Evolutionary conservation across 2,113 vertebrate species (phyloP), one percentile per base, ranked within the genome.

Genomic region (Alces alces): DNA sequence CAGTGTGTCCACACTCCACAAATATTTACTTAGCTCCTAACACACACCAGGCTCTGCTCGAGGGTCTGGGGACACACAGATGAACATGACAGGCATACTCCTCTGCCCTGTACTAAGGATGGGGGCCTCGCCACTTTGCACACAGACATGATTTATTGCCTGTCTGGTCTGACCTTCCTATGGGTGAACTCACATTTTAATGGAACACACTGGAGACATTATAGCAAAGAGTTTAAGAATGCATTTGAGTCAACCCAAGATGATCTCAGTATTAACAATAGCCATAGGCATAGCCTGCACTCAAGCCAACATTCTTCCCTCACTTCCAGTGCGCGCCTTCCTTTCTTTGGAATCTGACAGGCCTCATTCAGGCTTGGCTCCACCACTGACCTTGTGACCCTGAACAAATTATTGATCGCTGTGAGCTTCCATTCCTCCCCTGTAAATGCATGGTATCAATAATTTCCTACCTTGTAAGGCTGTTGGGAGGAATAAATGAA

Each of bases 141-240:
- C 1, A 6, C 5, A 55, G 61, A 27, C 16, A 25, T 60, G 73
- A 92, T 60, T 60, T 85, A 93, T 47, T 83, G 55, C 43, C 45
- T 93, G 43, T 60, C 79, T 60, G 12, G 9, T 86, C 79, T 76
- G 79, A 55, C 11, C 19, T 60, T 78, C 25, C 33, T 45, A n/a
- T 12, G 47, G 14, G 19, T 89, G 82, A 93, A 86, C 36, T 94
- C 89, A 92, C 64, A 66, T 45, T 85, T 88, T 94, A 91, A 96
- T 58, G n/a, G 36, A 80, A 85, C 58, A 55, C 39, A 84, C 19
- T 50, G 30, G 84, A 96, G n/a, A 80, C 60, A 45, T 91, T 88
- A 52, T 2, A 58, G 89, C 43, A 93, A 60, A 25, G 55, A 45
- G n/a, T 70, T 94, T 66, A 95, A 78, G 58, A 83, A 39, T 30